Evolutionary conservation across 2,888 invertebrate genomes (phyloP).

Genomic region (Tiliacea citrago): DNA sequence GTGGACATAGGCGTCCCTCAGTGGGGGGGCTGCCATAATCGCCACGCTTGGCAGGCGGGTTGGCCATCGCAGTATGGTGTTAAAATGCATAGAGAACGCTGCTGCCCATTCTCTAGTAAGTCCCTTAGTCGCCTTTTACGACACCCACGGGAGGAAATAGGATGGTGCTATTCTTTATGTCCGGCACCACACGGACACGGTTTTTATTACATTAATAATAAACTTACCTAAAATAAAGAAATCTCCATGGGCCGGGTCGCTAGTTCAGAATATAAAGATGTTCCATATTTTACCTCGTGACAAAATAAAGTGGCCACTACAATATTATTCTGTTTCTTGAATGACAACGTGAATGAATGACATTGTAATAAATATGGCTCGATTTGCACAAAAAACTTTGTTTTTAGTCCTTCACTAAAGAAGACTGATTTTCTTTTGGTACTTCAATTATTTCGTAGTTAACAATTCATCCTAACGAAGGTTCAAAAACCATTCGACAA

Average conservation of each 20-base stretch:
- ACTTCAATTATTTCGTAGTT: slow-evolving; percentile 48
- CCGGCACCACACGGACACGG: too few relatives aligned
- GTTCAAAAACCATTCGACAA: slow-evolving; percentile 13
- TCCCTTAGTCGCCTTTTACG: too few relatives aligned
- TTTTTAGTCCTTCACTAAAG: slow-evolving; percentile 6
- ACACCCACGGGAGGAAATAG: too few relatives aligned
- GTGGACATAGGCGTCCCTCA: too few relatives aligned
- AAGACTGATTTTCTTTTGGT: slow-evolving; percentile 13
- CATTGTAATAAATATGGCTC: slow-evolving; percentile 8
- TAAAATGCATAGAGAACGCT: too few relatives aligned
- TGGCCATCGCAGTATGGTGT: too few relatives aligned
- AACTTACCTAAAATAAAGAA: too few relatives aligned
- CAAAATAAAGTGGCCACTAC: slow-evolving; percentile 10
- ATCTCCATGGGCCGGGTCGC: neutral
- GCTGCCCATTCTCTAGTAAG: too few relatives aligned
- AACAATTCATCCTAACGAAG: slow-evolving; percentile 41
- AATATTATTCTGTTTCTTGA: slow-evolving; percentile 6
- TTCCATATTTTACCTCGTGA: neutral
- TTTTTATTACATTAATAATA: too few relatives aligned
- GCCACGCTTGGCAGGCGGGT: too few relatives aligned
- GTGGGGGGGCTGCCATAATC: too few relatives aligned
- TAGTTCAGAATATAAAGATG: neutral
- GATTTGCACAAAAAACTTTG: slow-evolving; percentile 25
- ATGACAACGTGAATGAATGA: slow-evolving; percentile 39
- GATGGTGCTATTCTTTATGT: too few relatives aligned